Evolutionary conservation across 2,797 vertebrate genomes (phyloP).

Genomic region (Amazonetta brasiliensis): DNA sequence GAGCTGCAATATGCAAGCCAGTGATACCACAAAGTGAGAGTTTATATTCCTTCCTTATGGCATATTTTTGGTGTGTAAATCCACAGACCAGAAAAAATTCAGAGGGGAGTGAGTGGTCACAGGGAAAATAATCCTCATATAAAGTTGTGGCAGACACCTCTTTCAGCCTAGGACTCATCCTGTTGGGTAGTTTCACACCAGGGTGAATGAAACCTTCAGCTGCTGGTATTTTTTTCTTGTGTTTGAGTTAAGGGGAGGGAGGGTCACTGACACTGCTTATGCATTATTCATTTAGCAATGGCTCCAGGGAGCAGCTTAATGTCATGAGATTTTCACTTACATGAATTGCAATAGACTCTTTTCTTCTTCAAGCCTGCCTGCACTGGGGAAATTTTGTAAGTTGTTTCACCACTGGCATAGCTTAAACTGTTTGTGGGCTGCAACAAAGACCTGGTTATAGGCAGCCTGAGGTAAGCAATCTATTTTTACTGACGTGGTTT

Average conservation of each 20-base stretch:
- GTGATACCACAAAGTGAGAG: constrained; percentile 15
- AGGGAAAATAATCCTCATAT: constrained; percentile 40
- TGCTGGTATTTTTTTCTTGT: not conserved
- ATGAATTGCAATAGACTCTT: not conserved
- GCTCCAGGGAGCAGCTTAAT: not conserved
- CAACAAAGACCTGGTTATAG: not conserved
- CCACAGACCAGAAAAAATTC: constrained; percentile 43
- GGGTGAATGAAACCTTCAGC: not conserved
- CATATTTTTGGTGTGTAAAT: constrained; percentile 47
- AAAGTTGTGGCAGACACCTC: not conserved
- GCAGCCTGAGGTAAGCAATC: not conserved
- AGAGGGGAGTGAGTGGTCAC: not conserved
- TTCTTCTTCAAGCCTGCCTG: constrained; percentile 27
- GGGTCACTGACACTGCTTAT: constrained; percentile 3
- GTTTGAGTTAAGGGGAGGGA: not conserved
- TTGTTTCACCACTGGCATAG: not conserved
- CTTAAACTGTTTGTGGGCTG: not conserved
- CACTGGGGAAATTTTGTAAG: not conserved
- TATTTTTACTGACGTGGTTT: not conserved
- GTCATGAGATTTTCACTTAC: constrained; percentile 35
- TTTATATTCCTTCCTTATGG: constrained; percentile 28
- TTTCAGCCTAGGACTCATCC: not conserved
- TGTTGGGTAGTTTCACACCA: constrained; percentile 2
- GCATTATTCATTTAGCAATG: constrained; percentile 49
- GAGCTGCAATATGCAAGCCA: constrained; percentile 42